Percentiles rank a stretch among this genome's conserved stretches.
Evolutionary conservation across 2,797 vertebrate species (phyloP).

Genomic region (Capromys pilorides): DNA sequence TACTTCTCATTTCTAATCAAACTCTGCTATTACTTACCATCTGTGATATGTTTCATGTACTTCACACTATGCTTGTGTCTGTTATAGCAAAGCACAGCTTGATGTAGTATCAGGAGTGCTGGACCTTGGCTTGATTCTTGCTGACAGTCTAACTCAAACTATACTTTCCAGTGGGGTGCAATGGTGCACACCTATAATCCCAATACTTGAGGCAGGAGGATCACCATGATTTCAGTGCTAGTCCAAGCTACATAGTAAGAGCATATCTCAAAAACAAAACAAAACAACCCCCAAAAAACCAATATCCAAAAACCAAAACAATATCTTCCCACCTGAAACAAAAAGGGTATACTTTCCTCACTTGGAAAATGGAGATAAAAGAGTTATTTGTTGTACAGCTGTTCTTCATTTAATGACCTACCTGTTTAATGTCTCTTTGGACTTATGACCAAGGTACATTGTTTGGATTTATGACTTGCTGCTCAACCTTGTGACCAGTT

Average conservation of each 20-base stretch:
- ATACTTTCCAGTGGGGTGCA: background rate
- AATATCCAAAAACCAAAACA: background rate
- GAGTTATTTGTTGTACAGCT: background rate
- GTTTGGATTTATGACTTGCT: background rate
- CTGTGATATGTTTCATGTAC: background rate
- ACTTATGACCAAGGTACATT: background rate
- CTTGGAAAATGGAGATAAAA: constrained; percentile 43
- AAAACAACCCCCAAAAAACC: background rate
- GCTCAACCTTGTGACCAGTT: background rate
- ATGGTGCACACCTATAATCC: too few species aligned
- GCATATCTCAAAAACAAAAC: background rate
- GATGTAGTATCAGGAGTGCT: background rate
- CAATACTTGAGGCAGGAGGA: too few species aligned
- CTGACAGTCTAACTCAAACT: background rate
- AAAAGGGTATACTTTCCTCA: background rate
- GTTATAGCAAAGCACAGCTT: constrained; percentile 41
- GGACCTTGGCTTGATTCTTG: constrained; percentile 40
- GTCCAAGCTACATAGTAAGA: too few species aligned
- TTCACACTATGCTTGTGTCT: constrained; percentile 35
- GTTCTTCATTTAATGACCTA: background rate
- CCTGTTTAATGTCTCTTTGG: background rate
- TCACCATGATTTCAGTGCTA: too few species aligned
- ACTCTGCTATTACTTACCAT: constrained; percentile 34
- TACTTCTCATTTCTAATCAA: constrained; percentile 1
- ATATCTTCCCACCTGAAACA: background rate